phyloP scores from a whole-genome alignment of 2,113 vertebrate species.

The Corapipo altera region DNA sequence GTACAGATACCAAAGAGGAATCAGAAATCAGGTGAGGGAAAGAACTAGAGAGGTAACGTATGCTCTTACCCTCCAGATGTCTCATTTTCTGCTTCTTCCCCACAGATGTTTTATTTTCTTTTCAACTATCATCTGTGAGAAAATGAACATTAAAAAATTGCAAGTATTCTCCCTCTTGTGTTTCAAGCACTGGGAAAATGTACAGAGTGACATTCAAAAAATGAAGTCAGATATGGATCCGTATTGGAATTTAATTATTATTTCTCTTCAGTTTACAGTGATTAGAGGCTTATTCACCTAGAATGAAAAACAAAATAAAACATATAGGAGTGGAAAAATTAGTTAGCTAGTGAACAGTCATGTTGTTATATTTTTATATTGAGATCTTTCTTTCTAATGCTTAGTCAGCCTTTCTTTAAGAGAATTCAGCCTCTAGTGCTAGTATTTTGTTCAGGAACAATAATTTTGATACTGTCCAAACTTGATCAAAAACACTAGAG shows the following conservation, averaged over 20 bases:
- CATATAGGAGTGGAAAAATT: background rate
- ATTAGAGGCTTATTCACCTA: background rate
- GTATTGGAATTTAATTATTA: background rate
- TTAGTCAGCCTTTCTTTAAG: background rate
- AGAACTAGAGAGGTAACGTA: background rate
- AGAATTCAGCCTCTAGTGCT: background rate
- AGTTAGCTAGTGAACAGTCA: background rate
- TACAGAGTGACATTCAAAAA: background rate
- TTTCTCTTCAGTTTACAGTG: background rate
- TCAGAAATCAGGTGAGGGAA: background rate
- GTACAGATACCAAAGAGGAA: background rate
- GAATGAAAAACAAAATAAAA: background rate
- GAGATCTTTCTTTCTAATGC: background rate
- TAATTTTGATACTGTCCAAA: background rate
- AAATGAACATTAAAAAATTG: background rate
- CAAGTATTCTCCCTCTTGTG: background rate
- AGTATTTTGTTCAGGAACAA: background rate
- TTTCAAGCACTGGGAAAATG: background rate
- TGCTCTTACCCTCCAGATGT: background rate
- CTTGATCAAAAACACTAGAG: background rate
- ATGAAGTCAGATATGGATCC: background rate
- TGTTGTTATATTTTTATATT: background rate
- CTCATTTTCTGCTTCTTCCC: background rate
- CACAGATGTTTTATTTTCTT: slow-evolving; percentile 20
- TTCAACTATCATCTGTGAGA: background rate